Evolutionary conservation across 2,113 vertebrate genomes (phyloP), one percentile per base, ranked within the genome.

Genomic region (Anseranas semipalmata): DNA sequence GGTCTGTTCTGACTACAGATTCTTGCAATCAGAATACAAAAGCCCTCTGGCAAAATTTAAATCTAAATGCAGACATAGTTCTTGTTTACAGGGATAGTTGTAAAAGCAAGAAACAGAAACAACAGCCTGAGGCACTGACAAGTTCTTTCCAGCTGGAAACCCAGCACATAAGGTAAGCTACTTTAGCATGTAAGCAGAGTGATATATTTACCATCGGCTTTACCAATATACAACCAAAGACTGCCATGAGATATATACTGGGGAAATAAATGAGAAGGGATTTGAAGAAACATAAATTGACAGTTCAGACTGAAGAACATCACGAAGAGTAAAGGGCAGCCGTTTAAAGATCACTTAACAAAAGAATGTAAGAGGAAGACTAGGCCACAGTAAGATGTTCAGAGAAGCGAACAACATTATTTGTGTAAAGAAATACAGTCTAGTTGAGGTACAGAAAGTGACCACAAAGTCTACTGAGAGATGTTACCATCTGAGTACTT

Each of bases 61-160:
- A 67, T 56, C 52, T 85, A 89, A 79, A 48, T 2, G 15, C 62
- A 89, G 85, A 70, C 76, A 76, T 8, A 81, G 72, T 50, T 74
- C 83, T 81, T 96, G 86, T 91, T 91, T 71, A 85, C 58, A 87
- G 66, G 53, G 28, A 68, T 37, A 72, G 66, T 7, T 94, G 65
- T 74, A 92, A 89, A 79, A 85, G 74, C 46, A 95, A 85, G 85
- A 85, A 96, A 87, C 50, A 80, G 91, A 87, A 97, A 90, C 65
- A 87, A 73, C 81, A 76, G 95, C 94, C 94, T 46, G 67, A 88
- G 95, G 94, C 92, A 84, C 0, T 66, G 70, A 71, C 85, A 89
- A 82, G 53, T 82, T 85, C 65, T 87, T 90, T 91, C 85, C 93
- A 93, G 55, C 43, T 94, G 88, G 62, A 94, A 60, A 1, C 0